Conservation (phyloP, 30 jellyfish, hydroid and myxozoan genomes). For the Rhopilema esculentum region DNA sequence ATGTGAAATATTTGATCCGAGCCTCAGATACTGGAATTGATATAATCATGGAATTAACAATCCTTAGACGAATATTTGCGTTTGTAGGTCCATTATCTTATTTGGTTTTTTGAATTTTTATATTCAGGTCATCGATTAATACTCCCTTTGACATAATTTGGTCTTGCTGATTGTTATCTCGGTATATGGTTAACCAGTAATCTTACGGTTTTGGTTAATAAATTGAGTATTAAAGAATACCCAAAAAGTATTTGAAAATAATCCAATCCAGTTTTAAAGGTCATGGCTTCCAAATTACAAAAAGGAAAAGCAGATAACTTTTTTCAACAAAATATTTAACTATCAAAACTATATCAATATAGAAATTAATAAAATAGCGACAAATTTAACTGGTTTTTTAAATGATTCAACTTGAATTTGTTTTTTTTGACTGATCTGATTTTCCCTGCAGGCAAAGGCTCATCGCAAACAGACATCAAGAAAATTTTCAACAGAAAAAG, state of each 20-base stretch:
- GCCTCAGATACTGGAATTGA: not conserved
- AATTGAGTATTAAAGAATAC: too few relatives aligned
- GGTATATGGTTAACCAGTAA: not conserved
- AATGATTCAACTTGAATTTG: too few relatives aligned
- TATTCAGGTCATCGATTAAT: not conserved
- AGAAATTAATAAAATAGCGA: too few relatives aligned
- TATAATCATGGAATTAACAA: not conserved
- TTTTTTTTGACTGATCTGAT: not conserved
- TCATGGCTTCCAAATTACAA: too few relatives aligned
- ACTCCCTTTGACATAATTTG: not conserved
- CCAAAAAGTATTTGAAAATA: too few relatives aligned
- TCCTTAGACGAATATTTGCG: too few relatives aligned
- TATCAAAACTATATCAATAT: too few relatives aligned
- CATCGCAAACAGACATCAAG: conserved; percentile 73
- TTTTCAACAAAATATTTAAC: too few relatives aligned
- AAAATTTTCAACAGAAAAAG: conserved; percentile 52
- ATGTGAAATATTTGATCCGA: not conserved
- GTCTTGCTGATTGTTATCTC: not conserved
- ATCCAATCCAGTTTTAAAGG: too few relatives aligned
- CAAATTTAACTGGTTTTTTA: too few relatives aligned
- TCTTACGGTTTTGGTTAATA: not conserved
- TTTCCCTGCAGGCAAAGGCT: conserved; percentile 50
- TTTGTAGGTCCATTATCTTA: not conserved
- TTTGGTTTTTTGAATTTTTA: not conserved
- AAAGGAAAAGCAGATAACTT: too few relatives aligned